Conservation (phyloP, 1,140 invertebrate genomes). For the Lordiphosa stackelbergi region DNA sequence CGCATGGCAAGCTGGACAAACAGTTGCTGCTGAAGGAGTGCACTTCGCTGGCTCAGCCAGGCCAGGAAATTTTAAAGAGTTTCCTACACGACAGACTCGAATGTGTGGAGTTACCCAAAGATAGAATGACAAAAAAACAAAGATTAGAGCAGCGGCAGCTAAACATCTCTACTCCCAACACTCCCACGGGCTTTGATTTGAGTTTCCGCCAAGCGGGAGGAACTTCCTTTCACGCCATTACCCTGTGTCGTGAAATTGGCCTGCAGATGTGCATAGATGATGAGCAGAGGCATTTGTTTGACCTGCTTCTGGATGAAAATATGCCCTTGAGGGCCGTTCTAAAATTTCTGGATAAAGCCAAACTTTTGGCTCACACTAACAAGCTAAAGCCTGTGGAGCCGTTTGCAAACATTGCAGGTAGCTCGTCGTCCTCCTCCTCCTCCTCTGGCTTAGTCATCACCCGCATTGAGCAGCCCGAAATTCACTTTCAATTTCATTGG, state of each 20-base stretch:
- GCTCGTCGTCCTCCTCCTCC: background rate
- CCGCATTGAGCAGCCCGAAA: conserved; percentile 33
- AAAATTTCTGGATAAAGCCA: conserved; percentile 38
- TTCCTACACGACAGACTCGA: conserved; percentile 58
- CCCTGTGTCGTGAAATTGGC: conserved; percentile 54
- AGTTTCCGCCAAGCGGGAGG: conserved; percentile 62
- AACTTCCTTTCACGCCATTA: conserved; percentile 69
- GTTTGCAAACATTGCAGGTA: too few relatives aligned
- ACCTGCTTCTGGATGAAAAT: conserved; percentile 42
- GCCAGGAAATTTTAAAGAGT: conserved; percentile 50
- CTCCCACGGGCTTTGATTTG: conserved; percentile 25
- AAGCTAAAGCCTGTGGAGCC: conserved; percentile 46
- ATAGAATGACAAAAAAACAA: conserved; percentile 23
- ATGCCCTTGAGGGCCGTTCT: conserved; percentile 37
- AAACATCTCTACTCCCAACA: background rate
- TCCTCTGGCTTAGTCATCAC: conserved; percentile 33
- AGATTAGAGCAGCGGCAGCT: conserved; percentile 7
- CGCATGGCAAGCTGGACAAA: conserved; percentile 78
- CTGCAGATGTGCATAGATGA: conserved; percentile 45
- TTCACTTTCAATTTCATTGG: conserved; percentile 67
- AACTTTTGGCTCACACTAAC: conserved; percentile 45
- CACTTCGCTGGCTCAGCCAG: conserved; percentile 37
- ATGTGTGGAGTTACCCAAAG: conserved; percentile 26
- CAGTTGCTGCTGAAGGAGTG: conserved; percentile 44
- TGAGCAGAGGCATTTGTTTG: conserved; percentile 49